Evolutionary conservation across 2,888 invertebrate species (phyloP), one percentile per base, ranked within the genome.

Genomic region (Volucella inanis): DNA sequence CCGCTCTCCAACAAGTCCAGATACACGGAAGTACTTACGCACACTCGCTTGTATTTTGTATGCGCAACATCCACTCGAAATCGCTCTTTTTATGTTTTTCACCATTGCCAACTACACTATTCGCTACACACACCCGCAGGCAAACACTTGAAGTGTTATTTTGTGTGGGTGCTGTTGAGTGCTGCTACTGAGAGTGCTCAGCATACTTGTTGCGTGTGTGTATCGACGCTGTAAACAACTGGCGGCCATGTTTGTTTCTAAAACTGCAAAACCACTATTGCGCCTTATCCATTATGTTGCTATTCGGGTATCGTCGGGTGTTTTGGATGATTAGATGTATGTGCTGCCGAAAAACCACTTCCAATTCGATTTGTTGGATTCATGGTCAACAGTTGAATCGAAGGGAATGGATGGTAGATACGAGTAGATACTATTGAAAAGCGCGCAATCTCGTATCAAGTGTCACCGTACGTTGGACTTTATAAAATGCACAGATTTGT

Each of bases 231-330:
- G 79, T 84, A 80, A 80, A 84, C 80, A 84, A 80, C 80, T 18
- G 62, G 43, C 84, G 79, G 84, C 84, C 84, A 84, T 84, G 38
- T 76, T 84, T 80, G 84, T 84, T 80, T 84, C 83, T 15, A 49
- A 78, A 75, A 50, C 31, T 67, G 12, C 72, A 75, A 77, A 79
- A 76, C 75, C 71, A 75, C 75, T 79, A 49, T 50, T 64, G 64
- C 6, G 31, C 38, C 31, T 71, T 18, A 54, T 74, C 50, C 50
- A 41, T 12, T 38, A 11, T 12, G 14, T 52, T 31, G 31, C 31
- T 31, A 0, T 6, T 31, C 31, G 31, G 31, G 31, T 31, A 31
- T 0, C 31, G 6, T 31, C 6, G 31, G 6, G 11, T 45, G 45
- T 14, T 39, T 50, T 41, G 52, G 67, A 31, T n/a, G 50, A 52